Evolutionary conservation across 2,113 vertebrate species (phyloP), one percentile per base, ranked within the genome.

Genomic region (Ursus arctos): DNA sequence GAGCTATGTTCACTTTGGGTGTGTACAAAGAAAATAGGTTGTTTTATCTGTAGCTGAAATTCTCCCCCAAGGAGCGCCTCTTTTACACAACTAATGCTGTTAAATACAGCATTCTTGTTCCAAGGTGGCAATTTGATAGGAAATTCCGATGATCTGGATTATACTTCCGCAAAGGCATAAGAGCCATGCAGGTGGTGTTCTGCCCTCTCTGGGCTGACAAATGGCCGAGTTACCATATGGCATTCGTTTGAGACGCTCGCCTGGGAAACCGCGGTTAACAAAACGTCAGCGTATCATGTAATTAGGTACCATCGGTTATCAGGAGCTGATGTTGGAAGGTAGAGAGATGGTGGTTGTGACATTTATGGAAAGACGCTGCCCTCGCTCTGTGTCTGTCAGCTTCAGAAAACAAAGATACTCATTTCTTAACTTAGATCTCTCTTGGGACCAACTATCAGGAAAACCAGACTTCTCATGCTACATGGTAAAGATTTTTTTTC

Each of bases 181-280:
- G 31, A 81, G 47, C 69, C 33, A 77, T 49, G 79, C 55, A 94
- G 88, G 93, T 43, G 36, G n/a, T 59, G 47, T 33, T 67, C 22
- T 79, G 88, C 88, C 76, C 95, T 89, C 36, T 77, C 14, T 7
- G 91, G 43, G 77, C 51, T 92, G 77, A 79, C 55, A 92, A 61
- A 11, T 92, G 92, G 36, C n/a, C 86, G 84, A 89, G 74, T 26
- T 7, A 47, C 65, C 95, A 90, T 31, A 92, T 97, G 97, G 91
- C 59, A 51, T 47, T 55, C 33, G 53, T 96, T 80, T 80, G 81
- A 55, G 74, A 31, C 47, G 40, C 19, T 61, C 95, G 90, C 84
- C 74, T 15, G 85, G 93, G 95, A 92, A 7, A 82, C 61, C 49
- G 24, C 79, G 0, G 0, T 53, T 69, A 53, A 53, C 91, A 47